phyloP scores from a whole-genome alignment of 64 coral and sea anemone species.

The Orbicella faveolata region DNA sequence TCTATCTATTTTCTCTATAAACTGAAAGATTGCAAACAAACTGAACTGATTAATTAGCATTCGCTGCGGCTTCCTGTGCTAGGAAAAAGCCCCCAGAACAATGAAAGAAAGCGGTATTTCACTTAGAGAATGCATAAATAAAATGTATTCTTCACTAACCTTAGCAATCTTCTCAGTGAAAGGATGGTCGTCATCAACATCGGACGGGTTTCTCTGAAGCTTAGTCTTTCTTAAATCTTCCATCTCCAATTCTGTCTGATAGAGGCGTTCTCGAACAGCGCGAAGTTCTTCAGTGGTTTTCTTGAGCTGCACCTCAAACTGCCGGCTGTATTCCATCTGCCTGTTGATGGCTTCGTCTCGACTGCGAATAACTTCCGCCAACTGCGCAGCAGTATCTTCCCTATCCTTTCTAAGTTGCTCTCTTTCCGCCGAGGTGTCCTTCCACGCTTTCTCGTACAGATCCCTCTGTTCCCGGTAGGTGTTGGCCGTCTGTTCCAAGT shows the following conservation, averaged over 20 bases:
- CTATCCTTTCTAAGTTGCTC: conserved; percentile 54
- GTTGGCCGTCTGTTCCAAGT: conserved; percentile 32
- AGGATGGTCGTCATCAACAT: background rate
- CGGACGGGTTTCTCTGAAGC: conserved; percentile 30
- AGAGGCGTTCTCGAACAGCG: conserved; percentile 1
- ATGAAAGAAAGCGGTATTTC: background rate
- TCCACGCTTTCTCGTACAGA: conserved; percentile 31
- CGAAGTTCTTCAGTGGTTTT: conserved; percentile 34
- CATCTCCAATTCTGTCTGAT: conserved; percentile 23
- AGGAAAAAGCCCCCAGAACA: no score
- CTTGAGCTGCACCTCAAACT: conserved; percentile 39
- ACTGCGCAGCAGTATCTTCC: conserved; percentile 33
- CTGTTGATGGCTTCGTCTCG: conserved; percentile 57
- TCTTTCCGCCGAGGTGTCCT: conserved; percentile 53
- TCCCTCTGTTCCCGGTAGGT: conserved; percentile 50
- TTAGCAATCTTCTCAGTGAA: background rate
- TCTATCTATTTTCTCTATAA: no score
- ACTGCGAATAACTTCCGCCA: conserved; percentile 33
- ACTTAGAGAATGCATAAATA: background rate
- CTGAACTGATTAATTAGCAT: no score
- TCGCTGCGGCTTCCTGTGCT: no score
- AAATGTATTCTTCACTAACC: no score
- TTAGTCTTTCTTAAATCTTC: conserved; percentile 51
- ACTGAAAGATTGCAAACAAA: no score
- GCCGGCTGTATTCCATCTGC: conserved; percentile 41